phyloP scores from a whole-genome alignment of 2,888 invertebrate species.

The Anaspis maculata region DNA sequence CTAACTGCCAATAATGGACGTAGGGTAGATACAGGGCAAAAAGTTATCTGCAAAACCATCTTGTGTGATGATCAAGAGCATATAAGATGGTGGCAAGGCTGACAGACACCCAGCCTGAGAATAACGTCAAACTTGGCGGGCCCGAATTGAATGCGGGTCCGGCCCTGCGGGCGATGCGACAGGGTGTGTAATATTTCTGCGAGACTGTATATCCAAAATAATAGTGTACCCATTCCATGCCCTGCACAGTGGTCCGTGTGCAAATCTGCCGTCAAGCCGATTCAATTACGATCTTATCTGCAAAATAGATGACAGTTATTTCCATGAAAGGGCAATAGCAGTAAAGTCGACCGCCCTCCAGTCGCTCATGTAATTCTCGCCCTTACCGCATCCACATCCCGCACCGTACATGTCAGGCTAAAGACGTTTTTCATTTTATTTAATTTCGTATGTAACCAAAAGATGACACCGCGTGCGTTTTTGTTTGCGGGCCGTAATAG shows the following conservation, averaged over 20 bases:
- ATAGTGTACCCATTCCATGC: constrained; percentile 21
- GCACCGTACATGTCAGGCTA: constrained; percentile 30
- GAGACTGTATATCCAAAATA: constrained; percentile 31
- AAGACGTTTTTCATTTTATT: constrained; percentile 38
- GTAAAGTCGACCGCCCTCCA: constrained; percentile 33
- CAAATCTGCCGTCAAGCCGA: constrained; percentile 45
- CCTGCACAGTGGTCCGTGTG: constrained; percentile 37
- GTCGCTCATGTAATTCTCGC: constrained; percentile 23
- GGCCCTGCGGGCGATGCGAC: no score
- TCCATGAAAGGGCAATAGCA: constrained; percentile 43
- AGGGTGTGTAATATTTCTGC: constrained; percentile 23
- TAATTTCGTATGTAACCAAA: constrained; percentile 34
- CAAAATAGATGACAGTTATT: constrained; percentile 47
- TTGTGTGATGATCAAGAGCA: no score
- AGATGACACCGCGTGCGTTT: constrained; percentile 25
- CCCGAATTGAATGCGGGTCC: no score
- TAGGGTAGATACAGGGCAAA: no score
- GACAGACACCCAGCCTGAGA: no score
- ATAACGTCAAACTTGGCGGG: no score
- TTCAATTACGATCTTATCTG: constrained; percentile 47
- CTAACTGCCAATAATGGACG: no score
- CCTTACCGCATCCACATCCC: constrained; percentile 27
- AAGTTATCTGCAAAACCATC: no score
- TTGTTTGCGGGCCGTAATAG: not conserved
- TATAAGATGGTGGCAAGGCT: no score